Percentiles rank a stretch among this genome's conserved stretches.
These are phyloP conservation scores for Oryctes rhinoceros DNA, from an alignment of 1,140 invertebrate species.

Conservation along the genomic window DNA sequence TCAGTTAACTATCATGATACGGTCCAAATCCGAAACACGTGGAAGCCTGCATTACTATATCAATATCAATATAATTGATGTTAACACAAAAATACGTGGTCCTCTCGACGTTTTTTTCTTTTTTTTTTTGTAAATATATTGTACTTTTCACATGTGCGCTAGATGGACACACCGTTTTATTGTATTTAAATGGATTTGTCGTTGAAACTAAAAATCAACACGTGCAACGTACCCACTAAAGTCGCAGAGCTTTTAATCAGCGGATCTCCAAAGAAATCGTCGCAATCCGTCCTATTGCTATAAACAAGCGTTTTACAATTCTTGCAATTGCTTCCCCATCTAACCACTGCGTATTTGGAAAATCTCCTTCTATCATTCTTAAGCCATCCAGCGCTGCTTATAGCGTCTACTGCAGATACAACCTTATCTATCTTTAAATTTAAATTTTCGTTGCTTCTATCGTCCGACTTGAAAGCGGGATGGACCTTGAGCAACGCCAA, in stretches of 20 bases:
- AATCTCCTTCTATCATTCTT: not conserved
- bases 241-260: not conserved
- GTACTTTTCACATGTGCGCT: too few relatives aligned
- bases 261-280: not conserved
- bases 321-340: not conserved
- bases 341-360: not conserved
- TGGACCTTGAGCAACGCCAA: not conserved
- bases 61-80: too few relatives aligned
- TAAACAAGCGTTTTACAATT: not conserved
- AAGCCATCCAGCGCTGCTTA: not conserved
- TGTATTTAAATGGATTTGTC: not conserved
- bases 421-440: not conserved
- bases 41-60: too few relatives aligned
- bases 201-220: too few relatives aligned
- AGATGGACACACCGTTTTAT: not conserved
- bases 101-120: too few relatives aligned
- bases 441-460: not conserved
- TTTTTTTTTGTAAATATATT: too few relatives aligned
- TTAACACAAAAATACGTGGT: too few relatives aligned
- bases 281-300: not conserved
- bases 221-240: not conserved
- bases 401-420: not conserved
- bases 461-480: not conserved
- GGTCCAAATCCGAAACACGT: too few relatives aligned
- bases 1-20: too few relatives aligned